Conservation (phyloP, 1,140 invertebrate genomes). For the Halesus radiatus region DNA sequence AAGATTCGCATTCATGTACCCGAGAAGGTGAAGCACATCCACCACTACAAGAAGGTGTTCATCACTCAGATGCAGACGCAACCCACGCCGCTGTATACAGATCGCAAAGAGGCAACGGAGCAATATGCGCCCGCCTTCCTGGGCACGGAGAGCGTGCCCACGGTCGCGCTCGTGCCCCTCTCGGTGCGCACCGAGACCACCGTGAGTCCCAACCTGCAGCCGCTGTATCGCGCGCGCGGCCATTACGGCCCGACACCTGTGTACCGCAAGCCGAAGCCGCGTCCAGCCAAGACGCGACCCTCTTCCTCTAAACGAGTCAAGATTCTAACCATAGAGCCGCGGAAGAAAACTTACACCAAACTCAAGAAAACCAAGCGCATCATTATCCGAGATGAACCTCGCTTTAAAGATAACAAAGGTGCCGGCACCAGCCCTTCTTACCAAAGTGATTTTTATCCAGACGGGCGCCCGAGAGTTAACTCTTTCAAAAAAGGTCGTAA, state of each 20-base stretch:
- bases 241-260: constrained; percentile 66
- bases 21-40: constrained; percentile 70
- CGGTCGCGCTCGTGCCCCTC: constrained; percentile 48
- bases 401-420: constrained; percentile 61
- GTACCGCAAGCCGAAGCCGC: constrained; percentile 61
- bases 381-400: constrained; percentile 57
- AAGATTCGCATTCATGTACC: constrained; percentile 71
- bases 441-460: constrained; percentile 69
- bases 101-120: constrained; percentile 58
- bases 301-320: constrained; percentile 62
- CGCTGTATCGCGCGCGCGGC: constrained; percentile 65
- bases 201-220: constrained; percentile 63
- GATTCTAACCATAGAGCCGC: constrained; percentile 62
- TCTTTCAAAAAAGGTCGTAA: constrained; percentile 66
- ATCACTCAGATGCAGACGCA: constrained; percentile 68
- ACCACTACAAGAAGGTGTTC: constrained; percentile 70
- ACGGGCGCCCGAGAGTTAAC: constrained; percentile 60
- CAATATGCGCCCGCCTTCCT: constrained; percentile 50
- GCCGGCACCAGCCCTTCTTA: constrained; percentile 62
- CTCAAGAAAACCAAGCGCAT: constrained; percentile 62
- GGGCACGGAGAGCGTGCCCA: neutral
- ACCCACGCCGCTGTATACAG: constrained; percentile 62
- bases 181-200: constrained; percentile 59
- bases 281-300: constrained; percentile 43
- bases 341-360: constrained; percentile 61